A percentile compares a stretch with the other conserved stretches of the same genome.
Conservation (phyloP, 53 echinoderm and acorn worm genomes). For the Hippasteria phrygiana region DNA sequence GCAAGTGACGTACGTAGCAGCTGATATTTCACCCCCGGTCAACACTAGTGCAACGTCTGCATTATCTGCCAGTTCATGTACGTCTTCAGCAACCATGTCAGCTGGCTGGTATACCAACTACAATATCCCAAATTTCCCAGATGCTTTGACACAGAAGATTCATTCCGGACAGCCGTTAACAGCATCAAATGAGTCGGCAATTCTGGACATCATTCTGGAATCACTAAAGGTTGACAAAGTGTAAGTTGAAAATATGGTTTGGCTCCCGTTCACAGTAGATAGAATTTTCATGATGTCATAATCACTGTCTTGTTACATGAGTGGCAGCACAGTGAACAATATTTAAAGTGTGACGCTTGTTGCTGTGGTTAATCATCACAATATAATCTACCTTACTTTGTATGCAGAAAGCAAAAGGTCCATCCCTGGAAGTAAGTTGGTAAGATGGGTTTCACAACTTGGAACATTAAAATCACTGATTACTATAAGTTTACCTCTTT, state of each 20-base stretch:
- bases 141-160: constrained; percentile 10
- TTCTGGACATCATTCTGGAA: constrained; percentile 41
- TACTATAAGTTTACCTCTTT: too few species aligned
- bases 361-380: too few species aligned
- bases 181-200: constrained; percentile 43
- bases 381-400: too few species aligned
- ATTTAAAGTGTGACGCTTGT: too few species aligned
- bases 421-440: not conserved
- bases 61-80: not conserved
- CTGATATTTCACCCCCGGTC: not conserved
- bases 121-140: not conserved
- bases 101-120: constrained; percentile 41
- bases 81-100: not conserved
- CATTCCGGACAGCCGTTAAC: constrained; percentile 15
- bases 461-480: too few species aligned
- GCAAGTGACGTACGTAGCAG: not conserved
- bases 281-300: too few species aligned
- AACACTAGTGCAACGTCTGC: too few species aligned
- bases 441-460: too few species aligned
- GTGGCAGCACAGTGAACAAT: too few species aligned
- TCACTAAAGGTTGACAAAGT: constrained; percentile 35
- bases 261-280: too few species aligned
- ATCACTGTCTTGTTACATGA: too few species aligned
- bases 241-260: constrained; percentile 15
- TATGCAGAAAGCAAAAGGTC: too few species aligned